Base-by-base conservation (phyloP, 2,888 invertebrate genomes). In the Sarcophaga caerulescens region DNA sequence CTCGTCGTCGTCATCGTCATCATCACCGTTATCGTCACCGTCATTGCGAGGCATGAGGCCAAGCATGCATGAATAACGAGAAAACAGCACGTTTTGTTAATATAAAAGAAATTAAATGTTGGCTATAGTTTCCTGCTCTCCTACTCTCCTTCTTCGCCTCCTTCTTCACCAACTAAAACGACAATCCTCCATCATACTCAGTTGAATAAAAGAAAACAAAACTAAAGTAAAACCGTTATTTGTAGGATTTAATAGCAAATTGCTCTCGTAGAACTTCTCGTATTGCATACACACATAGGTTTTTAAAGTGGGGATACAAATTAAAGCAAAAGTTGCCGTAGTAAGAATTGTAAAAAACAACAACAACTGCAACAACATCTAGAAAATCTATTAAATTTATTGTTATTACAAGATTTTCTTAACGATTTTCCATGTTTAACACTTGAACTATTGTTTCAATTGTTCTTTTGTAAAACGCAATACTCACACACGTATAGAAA, bases 331-430 rank as follows among this genome's bases (percentile, higher is more conserved):
- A 25, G 59, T 66, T 45, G 44, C 19, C 4, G 19, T 66, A 45
- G n/a, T 70, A 19, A 6, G 25, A 23, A n/a, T 25, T 35, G 35
- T 35, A 35, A 60, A 60, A 10, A 63, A 11, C 17, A 45, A 21
- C n/a, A 44, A 73, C 52, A 14, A 35, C 35, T 8, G 8, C 35
- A 63, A 62, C 44, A 76, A 63, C 52, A 81, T 52, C 23, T 81
- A 63, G 23, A 84, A 63, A 78, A 77, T 81, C 66, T 85, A 85
- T 81, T 81, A 77, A 81, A 85, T 85, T 85, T 85, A 85, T 85
- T 77, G 81, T 81, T 81, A 85, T 74, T 81, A 81, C 81, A 81
- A 81, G 68, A 81, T 65, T 84, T 80, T 81, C 85, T 81, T 80
- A 74, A 84, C 82, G 71, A 77, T 82, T 77, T 77, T 77, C 65